phyloP scores from a whole-genome alignment of 1,140 invertebrate genomes.

The Phocides pigmalion region DNA sequence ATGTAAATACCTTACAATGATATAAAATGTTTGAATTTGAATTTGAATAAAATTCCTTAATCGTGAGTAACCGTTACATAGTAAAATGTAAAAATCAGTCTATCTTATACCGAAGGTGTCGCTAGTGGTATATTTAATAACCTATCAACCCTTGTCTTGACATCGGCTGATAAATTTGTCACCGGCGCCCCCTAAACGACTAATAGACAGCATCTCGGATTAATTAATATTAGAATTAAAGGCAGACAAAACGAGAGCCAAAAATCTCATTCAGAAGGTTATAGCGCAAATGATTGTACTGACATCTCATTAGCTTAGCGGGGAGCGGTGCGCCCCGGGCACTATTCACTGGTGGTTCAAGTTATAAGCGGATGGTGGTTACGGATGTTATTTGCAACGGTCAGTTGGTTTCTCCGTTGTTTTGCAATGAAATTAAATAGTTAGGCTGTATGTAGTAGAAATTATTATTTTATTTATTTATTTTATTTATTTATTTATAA shows the following conservation, averaged over 20 bases:
- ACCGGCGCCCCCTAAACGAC: conserved; percentile 2
- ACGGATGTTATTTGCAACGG: neutral
- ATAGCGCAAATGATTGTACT: conserved; percentile 81
- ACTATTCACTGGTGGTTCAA: conserved; percentile 48
- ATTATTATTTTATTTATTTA: too few relatives aligned
- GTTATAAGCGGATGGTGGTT: conserved; percentile 34
- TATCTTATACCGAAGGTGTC: too few relatives aligned
- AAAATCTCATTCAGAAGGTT: conserved; percentile 76
- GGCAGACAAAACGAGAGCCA: conserved; percentile 68
- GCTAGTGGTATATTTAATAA: conserved; percentile 11
- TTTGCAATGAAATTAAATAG: too few relatives aligned
- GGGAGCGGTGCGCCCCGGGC: conserved; percentile 67
- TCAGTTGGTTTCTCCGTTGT: too few relatives aligned
- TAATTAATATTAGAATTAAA: conserved; percentile 75
- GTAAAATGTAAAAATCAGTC: too few relatives aligned
- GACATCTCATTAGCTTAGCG: conserved; percentile 82
- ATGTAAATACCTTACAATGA: too few relatives aligned
- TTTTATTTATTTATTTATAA: too few relatives aligned
- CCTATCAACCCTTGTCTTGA: conserved; percentile 15
- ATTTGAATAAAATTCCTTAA: too few relatives aligned
- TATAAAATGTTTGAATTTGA: too few relatives aligned
- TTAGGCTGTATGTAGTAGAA: too few relatives aligned
- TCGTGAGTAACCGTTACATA: too few relatives aligned
- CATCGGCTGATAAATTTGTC: conserved; percentile 21
- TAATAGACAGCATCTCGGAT: conserved; percentile 35